phyloP scores from a whole-genome alignment of 2,113 vertebrate species.

The Nanger granti region DNA sequence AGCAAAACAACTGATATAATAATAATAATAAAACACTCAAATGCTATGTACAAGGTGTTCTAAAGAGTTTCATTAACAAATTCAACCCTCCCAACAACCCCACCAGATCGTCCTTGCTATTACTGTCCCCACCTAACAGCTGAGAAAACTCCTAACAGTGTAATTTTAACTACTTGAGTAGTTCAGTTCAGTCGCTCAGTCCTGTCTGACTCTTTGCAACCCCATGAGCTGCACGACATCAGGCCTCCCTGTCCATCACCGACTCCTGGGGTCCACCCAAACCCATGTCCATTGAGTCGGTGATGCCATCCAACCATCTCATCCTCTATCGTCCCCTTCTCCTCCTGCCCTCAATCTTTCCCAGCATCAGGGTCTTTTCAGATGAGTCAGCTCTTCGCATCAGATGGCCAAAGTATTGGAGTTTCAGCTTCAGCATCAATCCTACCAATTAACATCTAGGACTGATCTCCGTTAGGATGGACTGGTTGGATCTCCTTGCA shows the following conservation, averaged over 20 bases:
- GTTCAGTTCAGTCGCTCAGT: background rate
- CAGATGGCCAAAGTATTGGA: too few species aligned
- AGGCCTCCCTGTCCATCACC: background rate
- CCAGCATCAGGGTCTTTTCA: too few species aligned
- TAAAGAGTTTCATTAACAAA: background rate
- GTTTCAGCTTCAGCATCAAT: too few species aligned
- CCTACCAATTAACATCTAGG: too few species aligned
- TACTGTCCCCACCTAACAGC: background rate
- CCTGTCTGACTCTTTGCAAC: background rate
- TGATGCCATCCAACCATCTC: too few species aligned
- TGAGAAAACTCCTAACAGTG: background rate
- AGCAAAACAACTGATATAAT: background rate
- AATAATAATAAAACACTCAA: background rate
- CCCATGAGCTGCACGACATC: background rate
- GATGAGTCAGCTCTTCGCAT: too few species aligned
- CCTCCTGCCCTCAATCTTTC: too few species aligned
- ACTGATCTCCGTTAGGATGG: too few species aligned
- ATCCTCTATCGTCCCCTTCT: too few species aligned
- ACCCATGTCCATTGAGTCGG: too few species aligned
- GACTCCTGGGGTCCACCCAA: too few species aligned
- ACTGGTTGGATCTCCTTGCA: too few species aligned
- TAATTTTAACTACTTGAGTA: slow-evolving; percentile 25
- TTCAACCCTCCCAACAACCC: background rate
- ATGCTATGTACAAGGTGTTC: background rate
- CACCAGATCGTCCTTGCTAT: background rate